Evolutionary conservation across 1,140 invertebrate species (phyloP), one percentile per base, ranked within the genome.

Genomic region (Sycophila sp.): DNA sequence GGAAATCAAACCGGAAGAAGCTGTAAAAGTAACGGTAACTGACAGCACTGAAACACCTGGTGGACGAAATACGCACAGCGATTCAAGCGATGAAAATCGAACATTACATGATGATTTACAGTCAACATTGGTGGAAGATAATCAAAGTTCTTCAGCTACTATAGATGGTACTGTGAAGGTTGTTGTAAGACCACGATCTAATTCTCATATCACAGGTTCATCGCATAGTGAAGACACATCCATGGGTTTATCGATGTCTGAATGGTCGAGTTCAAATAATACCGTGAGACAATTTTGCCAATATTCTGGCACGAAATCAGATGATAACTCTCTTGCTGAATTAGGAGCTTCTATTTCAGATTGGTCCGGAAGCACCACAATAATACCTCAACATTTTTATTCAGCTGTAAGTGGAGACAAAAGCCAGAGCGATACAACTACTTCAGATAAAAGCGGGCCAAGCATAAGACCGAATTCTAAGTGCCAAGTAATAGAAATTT

Each of bases 201-300:
- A 89, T 90, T 92, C 83, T 87, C 92, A 59, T 89, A 92, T 81
- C 90, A 92, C 82, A 0, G 85, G 84, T 8, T 86, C 84, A 1
- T 94, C 92, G 0, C 92, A 94, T 79, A 93, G 92, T 19, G 93
- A 94, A 80, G 93, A 94, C 78, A 95, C 93, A 1, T 94, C 93
- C 0, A 92, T 94, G 80, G 93, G 93, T 17, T 83, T 94, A 30
- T 93, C 92, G 72, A 92, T 93, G 77, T 94, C 93, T 1, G 93
- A 94, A 75, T 94, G 93, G 92, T 94, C 93, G 0, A 94, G 93
- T 38, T 92, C 92, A 26, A 93, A 92, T 1, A 94, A 92, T 74
- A 93, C 92, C 0, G 92, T 93, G 0, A 89, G 92, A 15, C 91
- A 92, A 77, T 93, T 84, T 89, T 87, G 92, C 88, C 73, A 93